phyloP scores from a whole-genome alignment of 2,888 invertebrate genomes.

The Cacoxenus indagator region DNA sequence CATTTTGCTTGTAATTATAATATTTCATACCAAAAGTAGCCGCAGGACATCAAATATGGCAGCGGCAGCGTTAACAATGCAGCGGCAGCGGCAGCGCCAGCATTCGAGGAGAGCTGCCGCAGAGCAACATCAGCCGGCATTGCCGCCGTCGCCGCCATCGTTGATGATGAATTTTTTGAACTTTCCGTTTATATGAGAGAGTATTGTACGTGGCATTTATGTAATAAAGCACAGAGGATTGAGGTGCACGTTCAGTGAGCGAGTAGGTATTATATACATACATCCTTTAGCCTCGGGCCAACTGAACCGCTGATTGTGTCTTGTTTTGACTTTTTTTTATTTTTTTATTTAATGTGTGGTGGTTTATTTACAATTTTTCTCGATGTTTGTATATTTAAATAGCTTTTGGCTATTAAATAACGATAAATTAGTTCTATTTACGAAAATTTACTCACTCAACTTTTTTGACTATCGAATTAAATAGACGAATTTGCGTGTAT shows the following conservation, averaged over 20 bases:
- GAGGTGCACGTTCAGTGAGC: constrained; percentile 2
- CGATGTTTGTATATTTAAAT: constrained; percentile 19
- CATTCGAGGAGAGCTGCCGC: neutral
- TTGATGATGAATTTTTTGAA: constrained; percentile 60
- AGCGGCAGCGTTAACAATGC: constrained; percentile 46
- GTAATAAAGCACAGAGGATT: constrained; percentile 12
- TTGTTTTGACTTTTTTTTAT: constrained; percentile 29
- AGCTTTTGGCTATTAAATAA: constrained; percentile 21
- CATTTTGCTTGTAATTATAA: constrained; percentile 71
- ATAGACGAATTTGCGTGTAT: neutral
- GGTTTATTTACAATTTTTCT: constrained; percentile 28
- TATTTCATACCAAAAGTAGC: constrained; percentile 71
- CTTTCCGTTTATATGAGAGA: constrained; percentile 29
- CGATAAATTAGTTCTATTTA: constrained; percentile 24
- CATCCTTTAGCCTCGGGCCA: constrained; percentile 30
- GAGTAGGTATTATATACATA: constrained; percentile 7
- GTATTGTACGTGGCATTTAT: constrained; percentile 13
- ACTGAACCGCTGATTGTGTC: constrained; percentile 31
- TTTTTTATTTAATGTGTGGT: constrained; percentile 31
- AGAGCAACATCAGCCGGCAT: neutral
- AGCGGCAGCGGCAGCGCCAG: constrained; percentile 49
- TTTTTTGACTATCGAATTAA: neutral
- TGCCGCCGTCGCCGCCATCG: neutral
- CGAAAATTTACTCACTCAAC: neutral
- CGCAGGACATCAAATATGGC: constrained; percentile 58